Conservation (phyloP, 2,797 vertebrate genomes). For the Coracias cyanogaster region DNA sequence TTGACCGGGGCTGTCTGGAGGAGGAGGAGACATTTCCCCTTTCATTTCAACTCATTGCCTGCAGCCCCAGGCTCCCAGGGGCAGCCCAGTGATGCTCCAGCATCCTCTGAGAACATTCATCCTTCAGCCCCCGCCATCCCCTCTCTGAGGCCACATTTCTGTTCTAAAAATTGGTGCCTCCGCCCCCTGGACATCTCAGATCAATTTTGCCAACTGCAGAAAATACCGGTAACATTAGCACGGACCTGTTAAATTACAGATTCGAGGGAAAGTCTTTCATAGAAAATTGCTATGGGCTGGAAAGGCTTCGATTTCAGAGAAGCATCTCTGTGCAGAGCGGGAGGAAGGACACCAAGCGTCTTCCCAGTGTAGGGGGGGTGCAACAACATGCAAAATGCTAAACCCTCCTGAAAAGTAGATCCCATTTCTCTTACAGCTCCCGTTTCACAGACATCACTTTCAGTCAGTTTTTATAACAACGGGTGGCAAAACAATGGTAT, state of each 20-base stretch:
- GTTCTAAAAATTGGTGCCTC: background rate
- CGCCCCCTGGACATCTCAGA: background rate
- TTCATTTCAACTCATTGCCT: background rate
- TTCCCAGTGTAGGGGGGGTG: background rate
- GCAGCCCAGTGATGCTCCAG: background rate
- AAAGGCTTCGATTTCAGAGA: background rate
- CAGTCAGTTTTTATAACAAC: background rate
- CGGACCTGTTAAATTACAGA: background rate
- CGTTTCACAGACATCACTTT: background rate
- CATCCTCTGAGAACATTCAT: background rate
- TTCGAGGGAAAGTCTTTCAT: background rate
- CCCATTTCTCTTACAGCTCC: background rate
- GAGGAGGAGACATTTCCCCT: background rate
- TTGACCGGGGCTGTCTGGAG: background rate
- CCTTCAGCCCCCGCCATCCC: accelerated
- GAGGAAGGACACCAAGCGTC: background rate
- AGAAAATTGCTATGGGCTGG: accelerated
- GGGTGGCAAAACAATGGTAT: background rate
- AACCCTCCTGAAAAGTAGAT: accelerated
- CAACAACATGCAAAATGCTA: background rate
- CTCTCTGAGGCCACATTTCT: background rate
- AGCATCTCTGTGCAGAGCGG: background rate
- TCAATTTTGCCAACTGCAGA: background rate
- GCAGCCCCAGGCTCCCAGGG: background rate
- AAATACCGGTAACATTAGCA: background rate